phyloP scores from a whole-genome alignment of 2,113 vertebrate species.

The Cyanocitta stelleri region DNA sequence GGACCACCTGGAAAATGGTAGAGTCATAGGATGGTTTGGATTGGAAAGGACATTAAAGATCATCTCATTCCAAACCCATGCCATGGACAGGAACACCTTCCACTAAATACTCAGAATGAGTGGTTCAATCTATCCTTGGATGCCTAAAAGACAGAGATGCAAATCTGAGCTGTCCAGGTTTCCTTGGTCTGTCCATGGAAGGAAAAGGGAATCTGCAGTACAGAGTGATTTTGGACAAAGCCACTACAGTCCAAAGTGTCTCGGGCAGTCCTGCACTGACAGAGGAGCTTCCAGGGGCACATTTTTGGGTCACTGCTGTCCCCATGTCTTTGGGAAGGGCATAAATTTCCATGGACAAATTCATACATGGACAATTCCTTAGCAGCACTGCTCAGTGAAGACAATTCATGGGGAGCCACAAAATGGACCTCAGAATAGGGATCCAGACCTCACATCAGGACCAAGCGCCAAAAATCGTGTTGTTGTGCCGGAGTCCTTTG shows the following conservation, averaged over 20 bases:
- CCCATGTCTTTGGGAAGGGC: not conserved
- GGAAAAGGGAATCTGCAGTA: not conserved
- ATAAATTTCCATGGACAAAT: not conserved
- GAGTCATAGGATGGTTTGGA: not conserved
- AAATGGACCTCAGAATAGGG: not conserved
- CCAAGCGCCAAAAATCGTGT: not conserved
- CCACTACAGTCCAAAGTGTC: fast-evolving
- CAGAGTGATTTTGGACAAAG: not conserved
- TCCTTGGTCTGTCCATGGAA: not conserved
- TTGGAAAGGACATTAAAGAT: not conserved
- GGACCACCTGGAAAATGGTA: not conserved
- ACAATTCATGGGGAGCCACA: not conserved
- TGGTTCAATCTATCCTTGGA: not conserved
- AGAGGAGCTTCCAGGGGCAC: not conserved
- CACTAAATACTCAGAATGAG: not conserved
- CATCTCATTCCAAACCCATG: not conserved
- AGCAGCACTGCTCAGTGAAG: not conserved
- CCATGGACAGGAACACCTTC: not conserved
- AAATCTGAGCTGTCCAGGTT: not conserved
- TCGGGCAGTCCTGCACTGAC: not conserved
- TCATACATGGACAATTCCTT: not conserved
- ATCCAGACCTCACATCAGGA: not conserved
- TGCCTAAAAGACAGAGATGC: not conserved
- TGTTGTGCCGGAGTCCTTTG: not conserved
- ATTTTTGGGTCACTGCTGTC: not conserved